Percentiles rank a stretch among this genome's conserved stretches.
Conservation (phyloP, 1,140 invertebrate genomes). For the Trichonephila clavipes region DNA sequence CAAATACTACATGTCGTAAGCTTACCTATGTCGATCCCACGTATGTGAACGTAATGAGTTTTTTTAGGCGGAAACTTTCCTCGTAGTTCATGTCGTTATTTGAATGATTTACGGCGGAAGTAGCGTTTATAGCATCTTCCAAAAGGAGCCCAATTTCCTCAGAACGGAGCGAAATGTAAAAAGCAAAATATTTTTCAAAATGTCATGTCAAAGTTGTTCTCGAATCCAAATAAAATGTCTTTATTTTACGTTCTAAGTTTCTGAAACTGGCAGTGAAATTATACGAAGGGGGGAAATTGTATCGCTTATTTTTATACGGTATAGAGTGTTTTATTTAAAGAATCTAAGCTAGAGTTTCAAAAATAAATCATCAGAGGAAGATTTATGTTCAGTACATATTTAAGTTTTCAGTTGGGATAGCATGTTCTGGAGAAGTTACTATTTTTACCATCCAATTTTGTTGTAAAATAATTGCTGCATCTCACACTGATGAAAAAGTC, state of each 20-base stretch:
- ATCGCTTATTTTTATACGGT: not conserved
- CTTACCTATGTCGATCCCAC: not conserved
- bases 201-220: not conserved
- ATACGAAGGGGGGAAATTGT: not conserved
- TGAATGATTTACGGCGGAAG: conserved; percentile 15
- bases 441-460: too few relatives aligned
- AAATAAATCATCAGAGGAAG: too few relatives aligned
- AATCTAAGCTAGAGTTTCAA: too few relatives aligned
- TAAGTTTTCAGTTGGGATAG: too few relatives aligned
- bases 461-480: too few relatives aligned
- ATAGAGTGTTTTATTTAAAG: too few relatives aligned
- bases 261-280: not conserved
- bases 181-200: conserved; percentile 14
- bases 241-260: not conserved
- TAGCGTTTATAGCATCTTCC: not conserved
- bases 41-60: conserved; percentile 5
- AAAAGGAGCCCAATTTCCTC: conserved; percentile 19
- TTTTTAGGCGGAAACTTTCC: not conserved
- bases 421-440: too few relatives aligned
- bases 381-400: too few relatives aligned
- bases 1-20: not conserved
- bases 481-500: too few relatives aligned
- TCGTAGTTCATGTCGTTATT: conserved; percentile 5
- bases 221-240: conserved; percentile 13
- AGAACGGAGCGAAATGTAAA: not conserved